Evolutionary conservation across 2,113 vertebrate species (phyloP).

Genomic region (Hemichromis elongatus): DNA sequence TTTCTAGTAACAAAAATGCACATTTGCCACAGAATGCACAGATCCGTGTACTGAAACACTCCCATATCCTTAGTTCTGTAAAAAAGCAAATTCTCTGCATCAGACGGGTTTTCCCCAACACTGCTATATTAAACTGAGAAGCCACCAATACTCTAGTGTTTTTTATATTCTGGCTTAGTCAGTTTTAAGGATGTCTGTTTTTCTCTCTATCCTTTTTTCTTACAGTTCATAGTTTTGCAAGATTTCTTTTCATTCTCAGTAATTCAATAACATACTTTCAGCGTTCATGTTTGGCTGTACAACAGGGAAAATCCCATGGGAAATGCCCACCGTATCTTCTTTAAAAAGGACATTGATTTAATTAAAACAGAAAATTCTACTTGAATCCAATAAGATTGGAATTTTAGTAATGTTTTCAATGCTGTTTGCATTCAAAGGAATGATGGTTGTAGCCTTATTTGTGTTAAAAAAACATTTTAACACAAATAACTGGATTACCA

Average conservation of each 20-base stretch:
- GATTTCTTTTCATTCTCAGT: not conserved
- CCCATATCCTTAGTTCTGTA: not conserved
- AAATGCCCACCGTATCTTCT: not conserved
- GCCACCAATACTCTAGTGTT: not conserved
- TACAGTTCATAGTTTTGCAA: not conserved
- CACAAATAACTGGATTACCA: not conserved
- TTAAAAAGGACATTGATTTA: not conserved
- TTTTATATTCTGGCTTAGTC: not conserved
- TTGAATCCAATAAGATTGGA: not conserved
- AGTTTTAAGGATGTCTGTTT: not conserved
- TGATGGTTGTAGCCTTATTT: not conserved
- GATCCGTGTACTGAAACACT: not conserved
- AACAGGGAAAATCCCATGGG: not conserved
- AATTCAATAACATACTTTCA: not conserved
- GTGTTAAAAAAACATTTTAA: not conserved
- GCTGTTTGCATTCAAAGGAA: not conserved
- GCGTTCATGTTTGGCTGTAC: not conserved
- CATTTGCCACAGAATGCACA: slow-evolving; percentile 1
- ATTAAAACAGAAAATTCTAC: not conserved
- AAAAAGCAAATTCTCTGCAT: not conserved
- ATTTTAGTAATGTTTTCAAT: not conserved
- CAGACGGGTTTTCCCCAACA: not conserved
- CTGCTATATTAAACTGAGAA: not conserved
- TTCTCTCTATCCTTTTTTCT: not conserved
- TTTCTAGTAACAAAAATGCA: slow-evolving; percentile 2